Percentiles rank a stretch among this genome's conserved stretches.
Conservation (phyloP, 1,140 invertebrate species). For the Drosophila teissieri region DNA sequence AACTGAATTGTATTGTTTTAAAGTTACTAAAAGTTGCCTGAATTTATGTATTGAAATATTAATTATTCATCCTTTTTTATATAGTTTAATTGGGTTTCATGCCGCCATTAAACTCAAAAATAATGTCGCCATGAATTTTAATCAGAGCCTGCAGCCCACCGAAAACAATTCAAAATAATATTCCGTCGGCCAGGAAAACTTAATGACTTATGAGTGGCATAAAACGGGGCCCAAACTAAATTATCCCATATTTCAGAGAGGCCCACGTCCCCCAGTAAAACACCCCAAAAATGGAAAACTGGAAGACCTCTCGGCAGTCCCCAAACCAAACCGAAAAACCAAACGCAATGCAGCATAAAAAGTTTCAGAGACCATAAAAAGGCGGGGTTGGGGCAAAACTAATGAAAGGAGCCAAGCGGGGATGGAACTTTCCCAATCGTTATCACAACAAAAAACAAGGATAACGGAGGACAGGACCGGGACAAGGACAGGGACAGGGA, state of each 20-base stretch:
- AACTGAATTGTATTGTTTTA: too few species aligned
- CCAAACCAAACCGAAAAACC: slow-evolving; percentile 26
- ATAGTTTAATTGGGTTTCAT: slow-evolving; percentile 18
- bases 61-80: not conserved
- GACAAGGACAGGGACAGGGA: not conserved
- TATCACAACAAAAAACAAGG: slow-evolving; percentile 36
- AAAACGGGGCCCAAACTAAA: slow-evolving; percentile 48
- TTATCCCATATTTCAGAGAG: slow-evolving; percentile 54
- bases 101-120: slow-evolving; percentile 24
- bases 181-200: slow-evolving; percentile 16
- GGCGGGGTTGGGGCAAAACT: slow-evolving; percentile 38
- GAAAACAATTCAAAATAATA: slow-evolving; percentile 56
- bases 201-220: slow-evolving; percentile 57
- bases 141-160: slow-evolving; percentile 22
- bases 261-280: slow-evolving; percentile 8
- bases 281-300: slow-evolving; percentile 3
- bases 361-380: slow-evolving; percentile 63
- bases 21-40: too few species aligned
- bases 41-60: too few species aligned
- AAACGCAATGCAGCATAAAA: slow-evolving; percentile 71
- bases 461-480: slow-evolving; percentile 24
- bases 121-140: slow-evolving; percentile 52
- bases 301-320: not conserved
- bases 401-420: slow-evolving; percentile 28
- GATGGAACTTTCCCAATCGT: slow-evolving; percentile 12